Base-by-base conservation (phyloP, 92 coral and sea anemone genomes). In the Umimayanthus chanpuru region DNA sequence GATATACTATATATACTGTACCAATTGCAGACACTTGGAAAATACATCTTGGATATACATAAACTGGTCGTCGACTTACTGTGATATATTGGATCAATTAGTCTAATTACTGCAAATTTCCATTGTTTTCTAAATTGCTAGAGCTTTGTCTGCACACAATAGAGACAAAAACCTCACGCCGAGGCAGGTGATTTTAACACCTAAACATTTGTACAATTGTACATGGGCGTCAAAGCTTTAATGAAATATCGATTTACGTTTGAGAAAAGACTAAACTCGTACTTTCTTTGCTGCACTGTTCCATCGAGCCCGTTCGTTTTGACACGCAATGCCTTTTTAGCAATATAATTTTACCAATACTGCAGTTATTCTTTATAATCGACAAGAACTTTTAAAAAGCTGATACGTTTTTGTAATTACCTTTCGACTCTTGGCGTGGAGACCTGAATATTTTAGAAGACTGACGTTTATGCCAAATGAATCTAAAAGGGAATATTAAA, bases 21-120 rank as follows among this genome's bases (percentile, higher is more conserved):
- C 61, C 30, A 64, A 55, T 40, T 65, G 53, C 64, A 26, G 36
- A 80, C 20, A 44, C 87, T 83, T 43, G 79, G 26, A 36, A 82
- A 83, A 26, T 68, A 47, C 47, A 14, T 16, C 55, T 83, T 71
- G 39, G 49, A 64, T 32, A 41, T 43, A 61, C 64, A 66, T 40
- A 66, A 41, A 67, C 61, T 23, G 14, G 38, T 82, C 74, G 40
- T 44, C 77, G 44, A 18, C 68, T 70, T 29, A 29, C 41, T 71
- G 49, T 92, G 92, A 92, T 92, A 53, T 79, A 88, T 86, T 89
- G 80, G 92, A 32, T 86, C 88, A 92, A 89, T 89, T 86, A 86
- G 53, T 81, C 88, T 86, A 88, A 89, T 92, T 89, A 92, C 50
- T 82, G 90, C 76, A 56, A 81, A 73, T 61, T 85, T 64, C 76